A percentile compares a stretch with the other conserved stretches of the same genome.
Conservation (phyloP, 1,140 invertebrate genomes). For the Eueides isabella region DNA sequence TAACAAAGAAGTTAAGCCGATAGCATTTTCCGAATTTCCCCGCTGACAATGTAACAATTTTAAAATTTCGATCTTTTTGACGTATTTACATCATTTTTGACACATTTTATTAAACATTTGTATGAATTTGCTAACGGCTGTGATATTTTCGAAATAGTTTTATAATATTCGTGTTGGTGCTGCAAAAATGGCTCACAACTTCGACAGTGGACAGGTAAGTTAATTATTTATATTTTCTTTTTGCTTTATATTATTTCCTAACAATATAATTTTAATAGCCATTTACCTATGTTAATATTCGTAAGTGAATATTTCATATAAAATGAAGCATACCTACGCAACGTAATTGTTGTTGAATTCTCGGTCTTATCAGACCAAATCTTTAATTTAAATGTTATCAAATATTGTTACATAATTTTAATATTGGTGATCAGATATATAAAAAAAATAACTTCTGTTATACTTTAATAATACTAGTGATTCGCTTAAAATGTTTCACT, state of each 20-base stretch:
- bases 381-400: too few relatives aligned
- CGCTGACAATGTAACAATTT: conserved; percentile 40
- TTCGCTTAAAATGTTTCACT: not conserved
- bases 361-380: too few relatives aligned
- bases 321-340: too few relatives aligned
- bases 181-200: conserved; percentile 68
- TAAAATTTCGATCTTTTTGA: conserved; percentile 48
- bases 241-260: not conserved
- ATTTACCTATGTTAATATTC: too few relatives aligned
- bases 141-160: conserved; percentile 53
- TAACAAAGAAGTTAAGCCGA: conserved; percentile 68
- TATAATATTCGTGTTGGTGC: conserved; percentile 39
- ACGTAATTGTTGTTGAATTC: too few relatives aligned
- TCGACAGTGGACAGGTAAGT: conserved; percentile 70
- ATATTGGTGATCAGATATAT: too few relatives aligned
- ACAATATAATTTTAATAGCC: too few relatives aligned
- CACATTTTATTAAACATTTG: conserved; percentile 41
- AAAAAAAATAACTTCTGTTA: too few relatives aligned
- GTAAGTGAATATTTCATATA: too few relatives aligned
- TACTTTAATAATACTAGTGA: too few relatives aligned
- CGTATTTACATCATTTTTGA: conserved; percentile 52
- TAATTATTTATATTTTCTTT: too few relatives aligned
- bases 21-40: conserved; percentile 65
- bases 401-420: too few relatives aligned
- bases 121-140: conserved; percentile 29